Evolutionary conservation across 2,797 vertebrate species (phyloP), one percentile per base, ranked within the genome.

Genomic region (Syngnathus acus): DNA sequence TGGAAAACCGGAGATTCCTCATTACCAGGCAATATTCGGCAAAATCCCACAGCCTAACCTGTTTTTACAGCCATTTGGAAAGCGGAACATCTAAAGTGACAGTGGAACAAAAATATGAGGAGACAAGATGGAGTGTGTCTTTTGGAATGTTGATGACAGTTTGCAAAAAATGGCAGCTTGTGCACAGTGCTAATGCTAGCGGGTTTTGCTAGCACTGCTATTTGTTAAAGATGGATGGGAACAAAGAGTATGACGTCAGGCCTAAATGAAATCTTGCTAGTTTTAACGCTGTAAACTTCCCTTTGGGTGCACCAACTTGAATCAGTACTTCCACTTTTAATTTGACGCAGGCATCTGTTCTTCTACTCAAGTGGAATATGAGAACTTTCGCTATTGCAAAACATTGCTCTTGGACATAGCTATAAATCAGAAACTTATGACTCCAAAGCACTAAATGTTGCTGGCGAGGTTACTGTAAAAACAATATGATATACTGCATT

Each of bases 1-100:
- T 74, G 66, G 14, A 58, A 38, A 58, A 58, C 16, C 14, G 55
- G 55, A 58, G 55, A 58, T 58, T 57, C 26, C 55, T 57, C 55
- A 17, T 57, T 58, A 58, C 16, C 26, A 37, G 13, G 55, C 26
- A 58, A 45, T 42, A 62, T 62, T 45, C 11, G n/a, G n/a, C 39
- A 62, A 62, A 62, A 45, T 62, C n/a, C 39, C n/a, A 8, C 32
- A 38, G 14, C 7, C 38, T 58, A 58, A 58, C 38, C 32, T 37
- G 55, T 58, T 58, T 58, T 58, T 58, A 58, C 55, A 58, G 55
- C 26, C 55, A 58, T 58, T 37, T 58, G 32, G 32, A 37, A 14
- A 58, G 32, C 32, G 7, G 38, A 58, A 58, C 55, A 58, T 32
- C 55, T 58, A 2, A 38, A 58, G 55, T 38, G 32, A 58, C 55